Evolutionary conservation across 2,888 invertebrate species (phyloP), one percentile per base, ranked within the genome.

Genomic region (Campopleginae sp.): DNA sequence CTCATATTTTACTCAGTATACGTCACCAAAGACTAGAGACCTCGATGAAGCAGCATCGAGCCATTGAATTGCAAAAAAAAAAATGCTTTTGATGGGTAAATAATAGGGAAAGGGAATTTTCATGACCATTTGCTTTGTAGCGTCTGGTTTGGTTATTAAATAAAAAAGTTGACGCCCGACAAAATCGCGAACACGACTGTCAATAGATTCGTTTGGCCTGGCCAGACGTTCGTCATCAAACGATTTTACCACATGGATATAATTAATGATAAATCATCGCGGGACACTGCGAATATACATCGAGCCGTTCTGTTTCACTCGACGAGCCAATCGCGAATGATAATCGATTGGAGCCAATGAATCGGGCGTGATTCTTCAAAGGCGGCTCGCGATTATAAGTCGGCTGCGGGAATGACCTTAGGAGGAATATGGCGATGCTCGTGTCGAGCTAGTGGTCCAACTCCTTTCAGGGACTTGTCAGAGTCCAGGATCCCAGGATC

Each of bases 401-500:
- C 48, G 23, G 31, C 17, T 23, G 19, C 19, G 14, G 2, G 31
- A 61, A 68, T 48, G 44, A 38, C 31, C 44, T 23, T 17, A 8
- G 23, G 10, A 70, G 12, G 17, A 70, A 19, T 27, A 42, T 42
- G 17, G 42, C 54, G 74, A 85, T 23, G 80, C 68, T 63, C 23
- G 27, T 23, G 2, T 42, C 51, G 58, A 68, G 80, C 75, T 33
- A 70, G 44, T 51, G 27, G 63, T 14, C n/a, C 44, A 68, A 70
- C 83, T 78, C 86, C 77, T 87, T 89, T 86, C 81, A 65, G 87
- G 84, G 86, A 86, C 78, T 88, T 84, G 85, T 79, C 48, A 81
- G 84, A 90, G 90, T 90, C 88, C 87, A 76, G 84, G 58, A 81
- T 88, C 88, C 82, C 90, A 91, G 92, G 91, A 83, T 84, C 89